phyloP scores from a whole-genome alignment of 35 echinoderm and acorn worm species.

The Eucidaris tribuloides region DNA sequence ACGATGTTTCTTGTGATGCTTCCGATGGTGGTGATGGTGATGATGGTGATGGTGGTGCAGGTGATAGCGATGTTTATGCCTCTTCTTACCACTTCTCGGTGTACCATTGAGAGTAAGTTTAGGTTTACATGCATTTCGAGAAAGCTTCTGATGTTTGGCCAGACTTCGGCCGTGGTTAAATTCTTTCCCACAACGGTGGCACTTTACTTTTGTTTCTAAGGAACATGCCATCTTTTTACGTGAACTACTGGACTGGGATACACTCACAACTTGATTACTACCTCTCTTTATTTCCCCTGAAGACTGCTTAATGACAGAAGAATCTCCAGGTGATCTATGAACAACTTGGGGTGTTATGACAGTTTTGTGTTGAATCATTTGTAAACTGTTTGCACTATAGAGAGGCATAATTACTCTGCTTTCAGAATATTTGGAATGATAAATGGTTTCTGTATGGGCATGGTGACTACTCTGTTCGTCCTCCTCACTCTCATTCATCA shows the following conservation, averaged over 20 bases:
- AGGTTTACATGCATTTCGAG: background rate
- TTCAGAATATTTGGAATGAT: background rate
- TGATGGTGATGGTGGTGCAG: slow-evolving; percentile 17
- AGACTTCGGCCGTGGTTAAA: slow-evolving; percentile 12
- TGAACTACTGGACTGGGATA: background rate
- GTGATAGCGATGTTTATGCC: slow-evolving; percentile 1
- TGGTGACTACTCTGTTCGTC: slow-evolving; percentile 3
- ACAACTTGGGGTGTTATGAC: slow-evolving; percentile 3
- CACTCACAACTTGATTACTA: background rate
- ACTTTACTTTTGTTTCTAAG: background rate
- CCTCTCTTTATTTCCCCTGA: background rate
- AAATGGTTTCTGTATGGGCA: background rate
- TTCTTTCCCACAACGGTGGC: slow-evolving; percentile 11
- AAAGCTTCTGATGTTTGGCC: slow-evolving; percentile 27
- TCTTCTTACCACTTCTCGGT: slow-evolving; percentile 21
- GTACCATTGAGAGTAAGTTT: slow-evolving; percentile 10
- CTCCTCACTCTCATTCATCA: background rate
- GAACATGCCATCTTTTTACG: background rate
- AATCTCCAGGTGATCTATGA: slow-evolving; percentile 16
- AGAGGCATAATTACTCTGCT: background rate
- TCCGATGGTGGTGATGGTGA: slow-evolving; percentile 6
- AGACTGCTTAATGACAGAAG: slow-evolving; percentile 13
- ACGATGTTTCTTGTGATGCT: background rate
- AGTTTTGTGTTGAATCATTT: background rate
- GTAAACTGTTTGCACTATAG: background rate